phyloP scores from a whole-genome alignment of 2,113 vertebrate species.

The Castor canadensis region DNA sequence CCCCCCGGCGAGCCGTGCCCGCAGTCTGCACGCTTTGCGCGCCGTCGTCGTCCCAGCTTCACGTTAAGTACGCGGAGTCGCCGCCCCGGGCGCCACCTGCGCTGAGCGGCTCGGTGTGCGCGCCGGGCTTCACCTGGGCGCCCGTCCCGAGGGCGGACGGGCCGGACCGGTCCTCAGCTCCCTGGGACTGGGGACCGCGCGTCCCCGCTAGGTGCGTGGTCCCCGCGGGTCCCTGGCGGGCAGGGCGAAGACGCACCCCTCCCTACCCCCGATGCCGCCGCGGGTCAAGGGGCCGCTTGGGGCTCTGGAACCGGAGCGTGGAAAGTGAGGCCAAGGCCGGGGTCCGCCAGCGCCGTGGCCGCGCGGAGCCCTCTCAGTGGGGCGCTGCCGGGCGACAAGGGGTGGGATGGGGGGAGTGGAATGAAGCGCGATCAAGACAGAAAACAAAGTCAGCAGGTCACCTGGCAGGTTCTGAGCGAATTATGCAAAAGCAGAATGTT shows the following conservation, averaged over 20 bases:
- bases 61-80: not conserved
- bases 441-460: slow-evolving; percentile 78
- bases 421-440: not conserved
- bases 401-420: not conserved
- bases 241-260: not conserved
- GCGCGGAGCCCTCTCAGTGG: not conserved
- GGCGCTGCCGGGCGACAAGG: slow-evolving; percentile 14
- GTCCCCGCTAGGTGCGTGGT: fast-evolving
- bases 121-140: not conserved
- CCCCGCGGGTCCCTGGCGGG: not conserved
- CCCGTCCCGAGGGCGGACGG: fast-evolving
- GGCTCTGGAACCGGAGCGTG: not conserved
- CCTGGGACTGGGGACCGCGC: fast-evolving
- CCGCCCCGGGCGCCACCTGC: not conserved
- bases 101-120: slow-evolving; percentile 38
- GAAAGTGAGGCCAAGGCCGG: not conserved
- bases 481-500: slow-evolving; percentile 61
- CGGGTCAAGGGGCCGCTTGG: too few relatives aligned
- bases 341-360: slow-evolving; percentile 26
- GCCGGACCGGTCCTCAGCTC: not conserved
- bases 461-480: slow-evolving; percentile 70
- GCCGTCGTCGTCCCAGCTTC: slow-evolving; percentile 42
- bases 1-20: not conserved
- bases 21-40: not conserved
- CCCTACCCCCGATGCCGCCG: slow-evolving; percentile 4